Evolutionary conservation across 2,888 invertebrate species (phyloP).

Genomic region (Drosophila anceps): DNA sequence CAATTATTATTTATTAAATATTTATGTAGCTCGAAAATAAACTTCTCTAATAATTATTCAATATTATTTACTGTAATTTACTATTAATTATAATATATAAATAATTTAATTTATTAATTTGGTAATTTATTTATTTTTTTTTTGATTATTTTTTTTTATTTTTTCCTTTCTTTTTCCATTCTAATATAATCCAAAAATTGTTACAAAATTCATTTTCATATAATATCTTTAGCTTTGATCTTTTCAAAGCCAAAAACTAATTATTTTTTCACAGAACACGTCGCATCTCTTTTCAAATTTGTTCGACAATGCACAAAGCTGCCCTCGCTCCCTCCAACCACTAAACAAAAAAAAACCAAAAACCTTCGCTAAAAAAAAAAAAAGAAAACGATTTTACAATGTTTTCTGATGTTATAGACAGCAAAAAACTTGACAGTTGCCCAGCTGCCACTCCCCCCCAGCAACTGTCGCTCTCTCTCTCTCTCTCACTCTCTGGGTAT

Average conservation of each 20-base stretch:
- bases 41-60: no score
- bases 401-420: slow-evolving; percentile 60
- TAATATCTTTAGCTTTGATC: not conserved
- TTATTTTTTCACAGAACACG: not conserved
- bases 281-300: no score
- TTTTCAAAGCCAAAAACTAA: not conserved
- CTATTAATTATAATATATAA: no score
- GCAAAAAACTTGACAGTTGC: slow-evolving; percentile 24
- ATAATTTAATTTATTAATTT: no score
- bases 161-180: not conserved
- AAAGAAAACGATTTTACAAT: slow-evolving; percentile 33
- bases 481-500: not conserved
- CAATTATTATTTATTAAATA: no score
- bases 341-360: slow-evolving; percentile 18
- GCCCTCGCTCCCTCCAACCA: no score
- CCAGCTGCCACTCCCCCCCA: not conserved
- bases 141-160: no score
- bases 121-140: not conserved
- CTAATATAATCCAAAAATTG: no score
- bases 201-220: not conserved
- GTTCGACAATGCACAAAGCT: not conserved
- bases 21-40: no score
- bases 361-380: slow-evolving; percentile 42
- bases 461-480: no score
- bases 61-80: no score